Evolutionary conservation across 2,113 vertebrate species (phyloP).

Genomic region (Apodemus speciosus): DNA sequence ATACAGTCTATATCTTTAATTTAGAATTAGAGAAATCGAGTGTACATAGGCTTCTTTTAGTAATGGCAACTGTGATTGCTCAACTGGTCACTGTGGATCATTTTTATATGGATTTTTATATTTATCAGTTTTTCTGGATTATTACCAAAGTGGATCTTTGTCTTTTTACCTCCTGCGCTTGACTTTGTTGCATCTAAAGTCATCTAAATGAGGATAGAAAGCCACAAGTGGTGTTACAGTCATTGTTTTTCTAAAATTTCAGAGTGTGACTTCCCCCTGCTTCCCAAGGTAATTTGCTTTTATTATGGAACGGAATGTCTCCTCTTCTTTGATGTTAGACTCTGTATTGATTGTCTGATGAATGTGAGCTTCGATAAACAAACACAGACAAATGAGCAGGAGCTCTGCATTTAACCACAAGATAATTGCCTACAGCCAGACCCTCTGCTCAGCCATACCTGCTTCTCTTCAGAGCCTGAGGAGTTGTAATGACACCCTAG

Average conservation of each 20-base stretch:
- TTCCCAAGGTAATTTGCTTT: constrained; percentile 6
- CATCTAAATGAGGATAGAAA: background rate
- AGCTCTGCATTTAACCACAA: background rate
- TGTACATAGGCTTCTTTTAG: background rate
- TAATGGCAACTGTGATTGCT: background rate
- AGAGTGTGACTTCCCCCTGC: background rate
- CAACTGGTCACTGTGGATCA: background rate
- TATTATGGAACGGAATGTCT: constrained; percentile 11
- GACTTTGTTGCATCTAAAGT: constrained; percentile 10
- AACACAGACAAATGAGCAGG: constrained; percentile 28
- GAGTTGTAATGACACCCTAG: background rate
- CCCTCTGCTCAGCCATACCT: background rate
- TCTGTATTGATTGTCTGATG: constrained; percentile 30
- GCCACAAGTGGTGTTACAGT: background rate
- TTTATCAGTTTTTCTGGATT: background rate
- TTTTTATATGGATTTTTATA: background rate
- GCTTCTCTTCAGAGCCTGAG: background rate
- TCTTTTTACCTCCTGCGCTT: constrained; percentile 37
- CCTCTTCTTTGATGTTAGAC: constrained; percentile 30
- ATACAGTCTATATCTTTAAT: too few species aligned
- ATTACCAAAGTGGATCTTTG: constrained; percentile 25
- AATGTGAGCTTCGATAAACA: constrained; percentile 13
- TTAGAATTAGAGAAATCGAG: too few species aligned
- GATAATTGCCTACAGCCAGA: background rate
- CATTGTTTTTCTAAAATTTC: constrained; percentile 32